Percentiles rank a stretch among this genome's conserved stretches.
Conservation (phyloP, 2,113 vertebrate species). For the Ictidomys tridecemlineatus region DNA sequence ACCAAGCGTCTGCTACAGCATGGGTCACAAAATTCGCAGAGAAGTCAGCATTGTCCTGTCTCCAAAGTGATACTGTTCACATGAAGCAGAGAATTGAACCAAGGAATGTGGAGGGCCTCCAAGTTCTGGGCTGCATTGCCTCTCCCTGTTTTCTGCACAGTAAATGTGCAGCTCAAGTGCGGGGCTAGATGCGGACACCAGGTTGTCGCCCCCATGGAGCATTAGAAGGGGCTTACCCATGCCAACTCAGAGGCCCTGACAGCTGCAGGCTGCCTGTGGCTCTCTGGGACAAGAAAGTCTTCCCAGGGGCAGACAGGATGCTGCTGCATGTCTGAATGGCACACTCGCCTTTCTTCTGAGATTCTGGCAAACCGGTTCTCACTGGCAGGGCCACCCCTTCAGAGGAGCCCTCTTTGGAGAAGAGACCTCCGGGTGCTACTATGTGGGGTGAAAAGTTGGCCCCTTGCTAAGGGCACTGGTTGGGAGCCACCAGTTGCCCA, state of each 20-base stretch:
- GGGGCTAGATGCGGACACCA: neutral
- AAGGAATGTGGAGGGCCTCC: neutral
- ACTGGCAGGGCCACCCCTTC: neutral
- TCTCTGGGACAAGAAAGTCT: neutral
- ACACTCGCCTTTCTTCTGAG: neutral
- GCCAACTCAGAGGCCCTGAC: neutral
- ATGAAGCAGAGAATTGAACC: neutral
- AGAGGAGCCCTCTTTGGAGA: neutral
- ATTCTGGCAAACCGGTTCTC: neutral
- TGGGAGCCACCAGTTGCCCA: neutral
- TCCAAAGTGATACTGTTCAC: neutral
- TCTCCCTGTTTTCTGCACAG: neutral
- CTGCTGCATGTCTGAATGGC: neutral
- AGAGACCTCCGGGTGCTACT: neutral
- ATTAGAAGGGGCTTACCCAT: rapidly evolving
- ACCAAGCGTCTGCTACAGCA: neutral
- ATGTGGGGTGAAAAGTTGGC: too few relatives aligned
- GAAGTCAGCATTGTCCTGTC: too few relatives aligned
- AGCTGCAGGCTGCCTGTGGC: neutral
- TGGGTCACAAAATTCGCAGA: neutral
- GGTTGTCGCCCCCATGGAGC: neutral
- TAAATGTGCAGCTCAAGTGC: neutral
- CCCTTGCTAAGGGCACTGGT: neutral
- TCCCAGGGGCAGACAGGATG: neutral
- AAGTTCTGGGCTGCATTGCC: neutral